Evolutionary conservation across 2,888 invertebrate genomes (phyloP).

Genomic region (Tethea ocularis): DNA sequence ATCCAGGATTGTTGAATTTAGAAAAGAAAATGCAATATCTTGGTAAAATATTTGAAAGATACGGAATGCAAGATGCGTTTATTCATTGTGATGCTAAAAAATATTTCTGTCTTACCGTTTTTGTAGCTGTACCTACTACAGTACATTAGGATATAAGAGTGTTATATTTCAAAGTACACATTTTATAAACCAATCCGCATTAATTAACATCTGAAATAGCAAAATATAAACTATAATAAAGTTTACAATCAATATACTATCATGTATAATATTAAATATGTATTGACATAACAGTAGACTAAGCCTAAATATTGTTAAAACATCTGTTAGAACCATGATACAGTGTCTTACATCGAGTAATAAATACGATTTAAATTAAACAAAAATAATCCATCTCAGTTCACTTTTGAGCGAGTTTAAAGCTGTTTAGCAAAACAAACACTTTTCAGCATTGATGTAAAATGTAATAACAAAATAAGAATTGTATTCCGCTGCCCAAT

Average conservation of each 20-base stretch:
- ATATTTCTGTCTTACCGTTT: not conserved
- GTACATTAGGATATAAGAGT: not conserved
- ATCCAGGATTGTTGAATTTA: not conserved
- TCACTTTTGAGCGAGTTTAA: constrained; percentile 66
- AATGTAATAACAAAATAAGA: constrained; percentile 4
- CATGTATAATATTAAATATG: constrained; percentile 73
- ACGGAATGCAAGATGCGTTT: not conserved
- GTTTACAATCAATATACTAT: constrained; percentile 71
- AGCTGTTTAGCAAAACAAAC: constrained; percentile 53
- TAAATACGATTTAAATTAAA: constrained; percentile 66
- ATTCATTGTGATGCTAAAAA: constrained; percentile 3
- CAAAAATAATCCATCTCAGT: constrained; percentile 41
- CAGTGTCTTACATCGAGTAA: constrained; percentile 36
- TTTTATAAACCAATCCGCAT: constrained; percentile 44
- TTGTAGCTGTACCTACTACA: not conserved
- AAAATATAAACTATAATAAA: constrained; percentile 67
- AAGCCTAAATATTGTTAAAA: constrained; percentile 53
- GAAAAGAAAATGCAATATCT: not conserved
- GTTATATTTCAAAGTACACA: constrained; percentile 13
- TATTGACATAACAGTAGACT: constrained; percentile 63
- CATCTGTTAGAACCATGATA: constrained; percentile 47
- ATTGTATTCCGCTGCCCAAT: not conserved
- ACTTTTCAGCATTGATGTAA: constrained; percentile 13
- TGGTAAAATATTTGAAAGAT: not conserved
- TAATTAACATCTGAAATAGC: constrained; percentile 61